Evolutionary conservation across 2,113 vertebrate species (phyloP).

Genomic region (Eupsittula cactorum): DNA sequence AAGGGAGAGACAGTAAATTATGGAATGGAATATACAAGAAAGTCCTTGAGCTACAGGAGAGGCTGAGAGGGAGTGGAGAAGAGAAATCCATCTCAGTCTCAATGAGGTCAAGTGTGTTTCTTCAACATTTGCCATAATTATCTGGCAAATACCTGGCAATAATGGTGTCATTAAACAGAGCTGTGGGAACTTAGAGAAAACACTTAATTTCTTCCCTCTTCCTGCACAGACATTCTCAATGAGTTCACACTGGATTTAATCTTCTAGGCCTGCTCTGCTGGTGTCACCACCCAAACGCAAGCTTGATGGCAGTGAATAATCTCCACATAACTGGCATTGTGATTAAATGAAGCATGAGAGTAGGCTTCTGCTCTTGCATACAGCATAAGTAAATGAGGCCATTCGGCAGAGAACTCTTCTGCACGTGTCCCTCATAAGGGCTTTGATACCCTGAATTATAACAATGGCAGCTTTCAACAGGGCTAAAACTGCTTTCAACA

Average conservation of each 20-base stretch:
- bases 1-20: not conserved
- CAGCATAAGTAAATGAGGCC: slow-evolving; percentile 14
- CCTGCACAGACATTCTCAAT: slow-evolving; percentile 37
- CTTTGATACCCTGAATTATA: slow-evolving; percentile 25
- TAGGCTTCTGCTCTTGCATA: slow-evolving; percentile 43
- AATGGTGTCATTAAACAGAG: slow-evolving; percentile 58
- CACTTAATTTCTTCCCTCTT: slow-evolving; percentile 41
- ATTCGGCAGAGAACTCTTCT: slow-evolving; percentile 1
- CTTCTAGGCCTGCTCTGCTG: slow-evolving; percentile 40
- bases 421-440: not conserved
- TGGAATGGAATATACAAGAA: slow-evolving; percentile 3
- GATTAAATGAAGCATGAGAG: slow-evolving; percentile 31
- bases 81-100: not conserved
- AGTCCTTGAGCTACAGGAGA: slow-evolving; percentile 1
- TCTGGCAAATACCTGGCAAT: slow-evolving; percentile 49
- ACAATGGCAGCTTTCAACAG: not conserved
- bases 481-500: slow-evolving; percentile 2
- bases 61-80: not conserved
- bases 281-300: slow-evolving; percentile 41
- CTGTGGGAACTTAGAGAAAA: slow-evolving; percentile 44
- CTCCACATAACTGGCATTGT: slow-evolving; percentile 36
- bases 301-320: slow-evolving; percentile 63
- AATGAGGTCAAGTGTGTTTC: slow-evolving; percentile 48
- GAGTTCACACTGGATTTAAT: slow-evolving; percentile 46
- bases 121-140: slow-evolving; percentile 52